Conservation (phyloP, 2,797 vertebrate genomes). For the Nannoperca australis region DNA sequence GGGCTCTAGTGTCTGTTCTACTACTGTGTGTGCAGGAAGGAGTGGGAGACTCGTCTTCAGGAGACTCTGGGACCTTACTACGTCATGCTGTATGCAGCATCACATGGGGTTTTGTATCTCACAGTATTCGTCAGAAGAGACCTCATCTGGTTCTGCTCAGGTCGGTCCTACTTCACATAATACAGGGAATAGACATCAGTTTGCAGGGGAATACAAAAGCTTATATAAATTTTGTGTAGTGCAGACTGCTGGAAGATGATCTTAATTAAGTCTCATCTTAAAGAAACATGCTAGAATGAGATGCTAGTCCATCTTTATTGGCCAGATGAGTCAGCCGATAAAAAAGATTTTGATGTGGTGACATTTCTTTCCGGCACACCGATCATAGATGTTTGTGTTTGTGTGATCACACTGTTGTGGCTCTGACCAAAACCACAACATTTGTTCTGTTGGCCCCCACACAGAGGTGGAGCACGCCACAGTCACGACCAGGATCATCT, state of each 20-base stretch:
- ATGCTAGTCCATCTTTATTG: neutral
- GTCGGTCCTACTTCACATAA: slow-evolving; percentile 72
- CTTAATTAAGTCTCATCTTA: neutral
- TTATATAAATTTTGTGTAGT: neutral
- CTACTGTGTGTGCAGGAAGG: slow-evolving; percentile 84
- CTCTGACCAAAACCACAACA: neutral
- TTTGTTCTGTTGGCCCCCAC: slow-evolving; percentile 5
- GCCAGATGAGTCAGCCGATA: neutral
- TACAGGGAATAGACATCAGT: neutral
- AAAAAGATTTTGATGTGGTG: neutral
- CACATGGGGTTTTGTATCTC: slow-evolving; percentile 94
- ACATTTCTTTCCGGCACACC: neutral
- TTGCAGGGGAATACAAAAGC: neutral
- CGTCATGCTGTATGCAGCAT: slow-evolving; percentile 91
- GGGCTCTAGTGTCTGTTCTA: neutral
- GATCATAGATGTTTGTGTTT: slow-evolving; percentile 1
- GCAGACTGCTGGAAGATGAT: neutral
- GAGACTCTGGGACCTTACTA: slow-evolving; percentile 96
- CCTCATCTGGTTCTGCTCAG: slow-evolving; percentile 99
- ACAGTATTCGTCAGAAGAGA: slow-evolving; percentile 93
- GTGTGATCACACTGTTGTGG: neutral
- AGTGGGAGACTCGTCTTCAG: slow-evolving; percentile 96
- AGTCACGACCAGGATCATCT: slow-evolving; percentile 96
- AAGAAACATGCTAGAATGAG: neutral
- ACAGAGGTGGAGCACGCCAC: slow-evolving; percentile 95